Evolutionary conservation across 1,140 invertebrate genomes (phyloP).

Genomic region (Bicyclus anynana): DNA sequence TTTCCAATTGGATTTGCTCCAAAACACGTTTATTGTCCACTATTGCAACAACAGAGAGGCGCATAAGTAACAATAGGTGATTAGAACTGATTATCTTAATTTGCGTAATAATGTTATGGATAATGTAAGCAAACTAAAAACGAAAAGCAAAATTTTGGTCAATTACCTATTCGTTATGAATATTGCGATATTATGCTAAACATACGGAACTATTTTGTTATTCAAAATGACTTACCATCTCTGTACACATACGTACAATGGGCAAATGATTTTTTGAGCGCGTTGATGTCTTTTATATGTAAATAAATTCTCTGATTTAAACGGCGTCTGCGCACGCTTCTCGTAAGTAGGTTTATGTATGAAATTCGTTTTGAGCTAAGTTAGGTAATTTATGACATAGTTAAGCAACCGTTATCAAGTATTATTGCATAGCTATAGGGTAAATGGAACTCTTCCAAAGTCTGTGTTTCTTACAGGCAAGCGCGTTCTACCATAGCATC

Average conservation of each 20-base stretch:
- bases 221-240: not conserved
- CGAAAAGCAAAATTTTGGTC: not conserved
- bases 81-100: not conserved
- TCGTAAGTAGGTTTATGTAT: not conserved
- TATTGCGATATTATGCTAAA: not conserved
- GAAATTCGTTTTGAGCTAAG: not conserved
- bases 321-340: constrained; percentile 13
- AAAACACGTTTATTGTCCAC: not conserved
- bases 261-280: not conserved
- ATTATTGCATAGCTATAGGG: too few relatives aligned
- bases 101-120: not conserved
- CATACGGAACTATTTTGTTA: not conserved
- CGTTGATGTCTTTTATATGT: constrained; percentile 28
- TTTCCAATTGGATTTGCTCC: too few relatives aligned
- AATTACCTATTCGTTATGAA: not conserved
- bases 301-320: constrained; percentile 3
- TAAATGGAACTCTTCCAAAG: too few relatives aligned
- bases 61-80: not conserved
- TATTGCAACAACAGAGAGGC: not conserved
- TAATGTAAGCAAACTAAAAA: not conserved
- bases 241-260: not conserved
- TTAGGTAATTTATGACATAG: not conserved
- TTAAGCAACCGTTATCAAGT: too few relatives aligned
- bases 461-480: too few relatives aligned
- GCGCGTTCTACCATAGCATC: too few relatives aligned